Evolutionary conservation across 1,140 invertebrate genomes (phyloP).

Genomic region (Trichogramma pretiosum): DNA sequence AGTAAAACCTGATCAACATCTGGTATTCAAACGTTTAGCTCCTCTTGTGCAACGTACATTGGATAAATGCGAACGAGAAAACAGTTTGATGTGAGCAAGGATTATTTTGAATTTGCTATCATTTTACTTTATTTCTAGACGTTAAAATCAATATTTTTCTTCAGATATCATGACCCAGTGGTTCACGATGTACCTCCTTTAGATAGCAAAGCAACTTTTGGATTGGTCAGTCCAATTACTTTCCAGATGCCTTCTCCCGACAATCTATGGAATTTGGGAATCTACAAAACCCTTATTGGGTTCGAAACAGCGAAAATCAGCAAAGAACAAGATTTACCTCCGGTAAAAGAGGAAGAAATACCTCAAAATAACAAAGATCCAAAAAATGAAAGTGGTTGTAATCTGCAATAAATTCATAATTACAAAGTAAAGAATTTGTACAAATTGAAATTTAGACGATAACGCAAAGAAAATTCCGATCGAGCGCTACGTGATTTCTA

Average conservation of each 20-base stretch:
- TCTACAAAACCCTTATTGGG: slow-evolving; percentile 24
- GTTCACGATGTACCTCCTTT: slow-evolving; percentile 53
- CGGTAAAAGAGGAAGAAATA: slow-evolving; percentile 58
- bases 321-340: slow-evolving; percentile 49
- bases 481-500: too few relatives aligned
- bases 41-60: slow-evolving; percentile 54
- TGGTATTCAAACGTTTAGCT: slow-evolving; percentile 56
- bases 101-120: slow-evolving; percentile 3
- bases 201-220: slow-evolving; percentile 60
- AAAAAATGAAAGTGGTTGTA: slow-evolving; percentile 57
- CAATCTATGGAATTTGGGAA: slow-evolving; percentile 49
- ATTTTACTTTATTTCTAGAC: not conserved
- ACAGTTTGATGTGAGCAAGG: slow-evolving; percentile 58
- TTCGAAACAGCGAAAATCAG: slow-evolving; percentile 26
- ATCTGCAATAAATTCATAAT: slow-evolving; percentile 38
- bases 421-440: not conserved
- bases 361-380: slow-evolving; percentile 56
- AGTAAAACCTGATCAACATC: slow-evolving; percentile 56
- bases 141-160: too few relatives aligned
- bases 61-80: slow-evolving; percentile 66
- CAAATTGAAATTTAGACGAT: not conserved
- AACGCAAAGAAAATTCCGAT: too few relatives aligned
- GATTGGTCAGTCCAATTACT: slow-evolving; percentile 57
- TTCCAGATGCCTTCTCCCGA: slow-evolving; percentile 49
- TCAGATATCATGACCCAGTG: slow-evolving; percentile 61